Percentiles rank a stretch among this genome's conserved stretches.
These are phyloP conservation scores for Erebia palarica DNA, from an alignment of 2,888 invertebrate species.

Conservation along the genomic window DNA sequence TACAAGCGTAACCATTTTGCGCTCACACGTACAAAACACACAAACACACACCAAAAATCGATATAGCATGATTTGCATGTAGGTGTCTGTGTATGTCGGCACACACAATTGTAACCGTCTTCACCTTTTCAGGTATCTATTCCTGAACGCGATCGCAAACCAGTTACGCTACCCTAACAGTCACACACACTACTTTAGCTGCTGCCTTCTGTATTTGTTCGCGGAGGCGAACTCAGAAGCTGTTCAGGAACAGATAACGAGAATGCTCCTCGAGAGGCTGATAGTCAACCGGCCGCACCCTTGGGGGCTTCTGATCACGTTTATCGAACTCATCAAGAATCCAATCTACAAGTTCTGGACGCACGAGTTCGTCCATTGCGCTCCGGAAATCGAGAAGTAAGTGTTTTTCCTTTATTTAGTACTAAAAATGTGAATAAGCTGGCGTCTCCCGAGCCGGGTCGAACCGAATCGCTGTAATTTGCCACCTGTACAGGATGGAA, in stretches of 20 bases:
- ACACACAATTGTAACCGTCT: not conserved
- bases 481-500: no score
- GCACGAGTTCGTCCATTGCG: slow-evolving; percentile 99
- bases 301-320: slow-evolving; percentile 99
- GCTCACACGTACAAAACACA: not conserved
- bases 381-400: slow-evolving; percentile 99
- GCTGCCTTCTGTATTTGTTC: slow-evolving; percentile 97
- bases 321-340: slow-evolving; percentile 99
- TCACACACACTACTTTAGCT: slow-evolving; percentile 99
- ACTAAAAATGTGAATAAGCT: not conserved
- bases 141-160: slow-evolving; percentile 99
- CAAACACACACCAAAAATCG: no score
- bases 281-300: slow-evolving; percentile 99
- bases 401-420: slow-evolving; percentile 54
- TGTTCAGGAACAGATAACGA: slow-evolving; percentile 98
- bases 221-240: slow-evolving; percentile 98
- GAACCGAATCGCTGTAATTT: no score
- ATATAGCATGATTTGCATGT: slow-evolving; percentile 7
- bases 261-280: slow-evolving; percentile 96
- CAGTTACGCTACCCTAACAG: slow-evolving; percentile 99
- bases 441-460: no score
- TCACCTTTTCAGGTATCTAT: slow-evolving; percentile 88
- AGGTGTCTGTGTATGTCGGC: not conserved
- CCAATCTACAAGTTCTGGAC: slow-evolving; percentile 99
- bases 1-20: slow-evolving; percentile 1